Evolutionary conservation across 2,888 invertebrate species (phyloP), one percentile per base, ranked within the genome.

Genomic region (Dysmachus trigonus): DNA sequence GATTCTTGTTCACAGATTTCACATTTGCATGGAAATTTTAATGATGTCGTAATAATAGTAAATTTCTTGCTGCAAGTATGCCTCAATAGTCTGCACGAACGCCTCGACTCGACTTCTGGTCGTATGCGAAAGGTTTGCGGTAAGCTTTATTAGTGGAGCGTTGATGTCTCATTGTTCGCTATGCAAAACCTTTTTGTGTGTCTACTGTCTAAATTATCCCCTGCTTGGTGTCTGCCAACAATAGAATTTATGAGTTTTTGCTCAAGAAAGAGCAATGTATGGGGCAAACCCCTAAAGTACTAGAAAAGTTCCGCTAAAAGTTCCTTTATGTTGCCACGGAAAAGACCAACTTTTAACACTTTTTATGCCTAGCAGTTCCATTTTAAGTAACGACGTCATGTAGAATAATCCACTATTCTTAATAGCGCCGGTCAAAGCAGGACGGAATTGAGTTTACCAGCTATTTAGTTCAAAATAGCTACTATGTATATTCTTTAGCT

Each of bases 11-110:
- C 87, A 85, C 86, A 86, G 87, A 86, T 87, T 87, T 87, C 77
- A 85, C 87, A 87, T 87, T 87, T 87, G 85, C 86, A 87, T 87
- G 87, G 85, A 87, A 87, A 87, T 87, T 87, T 87, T 87, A 87
- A 87, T 87, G 87, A 87, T 87, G 81, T 81, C 87, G 86, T 86
- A 87, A 87, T 87, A 86, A 85, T 87, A 86, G 86, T 87, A 87
- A 87, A 87, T 87, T 87, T 85, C 86, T 86, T 86, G 71, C 53
- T 72, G 74, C 81, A 41, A 71, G 72, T 81, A 71, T 53, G 73
- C 74, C 76, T 85, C 71, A 71, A 71, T 79, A 81, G 81, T 81
- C 86, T 86, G 38, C 76, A 85, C 77, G 72, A 86, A 77, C 71
- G 47, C 72, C 81, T 85, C 53, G 47, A 13, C 76, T 15, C 85